phyloP scores from a whole-genome alignment of 2,113 vertebrate species.

The Pseudorectes ferrugineus region DNA sequence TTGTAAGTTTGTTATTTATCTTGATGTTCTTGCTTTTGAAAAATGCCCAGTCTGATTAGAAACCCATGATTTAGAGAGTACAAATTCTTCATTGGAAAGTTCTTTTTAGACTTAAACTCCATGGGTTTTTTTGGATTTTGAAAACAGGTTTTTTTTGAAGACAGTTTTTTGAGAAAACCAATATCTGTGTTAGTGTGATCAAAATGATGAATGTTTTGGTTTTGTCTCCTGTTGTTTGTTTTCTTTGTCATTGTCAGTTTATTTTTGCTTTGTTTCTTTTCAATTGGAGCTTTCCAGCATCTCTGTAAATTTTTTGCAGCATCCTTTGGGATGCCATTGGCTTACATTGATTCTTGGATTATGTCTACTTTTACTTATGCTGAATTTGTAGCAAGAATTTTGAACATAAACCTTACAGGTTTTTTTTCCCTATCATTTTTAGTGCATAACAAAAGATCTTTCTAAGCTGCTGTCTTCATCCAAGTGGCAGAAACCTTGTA shows the following conservation, averaged over 20 bases:
- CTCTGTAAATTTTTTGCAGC: background rate
- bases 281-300: background rate
- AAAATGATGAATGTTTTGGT: background rate
- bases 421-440: background rate
- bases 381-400: background rate
- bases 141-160: background rate
- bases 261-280: background rate
- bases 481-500: background rate
- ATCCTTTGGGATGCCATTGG: background rate
- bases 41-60: background rate
- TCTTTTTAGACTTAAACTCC: background rate
- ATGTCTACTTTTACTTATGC: background rate
- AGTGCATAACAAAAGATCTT: background rate
- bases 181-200: background rate
- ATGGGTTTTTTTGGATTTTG: background rate
- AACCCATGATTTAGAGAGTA: background rate
- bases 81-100: background rate
- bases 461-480: background rate
- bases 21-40: background rate
- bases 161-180: background rate
- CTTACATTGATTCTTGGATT: background rate
- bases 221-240: conserved; percentile 5
- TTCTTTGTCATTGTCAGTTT: background rate
- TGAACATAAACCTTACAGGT: background rate
- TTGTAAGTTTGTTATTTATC: background rate